phyloP scores from a whole-genome alignment of 2,797 vertebrate species.

The Thamnophis elegans region DNA sequence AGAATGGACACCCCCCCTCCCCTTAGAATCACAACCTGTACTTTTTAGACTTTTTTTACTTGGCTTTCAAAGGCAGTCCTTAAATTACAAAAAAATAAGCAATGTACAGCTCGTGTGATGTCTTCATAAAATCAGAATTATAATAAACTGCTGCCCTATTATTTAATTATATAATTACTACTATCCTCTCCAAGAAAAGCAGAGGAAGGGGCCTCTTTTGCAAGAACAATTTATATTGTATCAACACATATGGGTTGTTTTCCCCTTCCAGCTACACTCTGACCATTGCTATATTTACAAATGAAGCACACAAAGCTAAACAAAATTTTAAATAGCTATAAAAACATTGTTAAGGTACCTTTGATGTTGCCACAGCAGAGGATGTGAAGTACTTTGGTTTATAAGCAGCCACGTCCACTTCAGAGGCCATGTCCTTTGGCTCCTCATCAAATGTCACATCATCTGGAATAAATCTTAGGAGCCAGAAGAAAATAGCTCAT shows the following conservation, averaged over 20 bases:
- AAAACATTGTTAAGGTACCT: slow-evolving; percentile 74
- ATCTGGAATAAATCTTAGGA: slow-evolving; percentile 87
- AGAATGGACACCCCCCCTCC: not conserved
- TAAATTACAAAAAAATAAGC: not conserved
- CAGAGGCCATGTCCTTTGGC: slow-evolving; percentile 83
- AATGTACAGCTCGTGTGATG: not conserved
- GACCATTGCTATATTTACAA: slow-evolving; percentile 28
- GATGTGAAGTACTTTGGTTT: slow-evolving; percentile 91
- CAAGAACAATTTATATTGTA: not conserved
- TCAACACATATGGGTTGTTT: not conserved
- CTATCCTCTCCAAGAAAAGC: not conserved
- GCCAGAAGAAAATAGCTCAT: slow-evolving; percentile 53
- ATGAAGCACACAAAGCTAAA: slow-evolving; percentile 39
- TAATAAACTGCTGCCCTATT: not conserved
- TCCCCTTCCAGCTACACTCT: not conserved
- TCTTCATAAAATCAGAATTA: not conserved
- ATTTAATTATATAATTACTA: not conserved
- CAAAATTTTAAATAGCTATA: slow-evolving; percentile 35
- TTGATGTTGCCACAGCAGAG: slow-evolving; percentile 82
- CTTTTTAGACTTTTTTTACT: not conserved
- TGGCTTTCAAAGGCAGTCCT: not conserved
- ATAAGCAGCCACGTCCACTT: slow-evolving; percentile 84
- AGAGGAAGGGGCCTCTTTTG: not conserved
- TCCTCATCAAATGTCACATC: slow-evolving; percentile 83
- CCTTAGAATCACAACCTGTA: not conserved